phyloP scores from a whole-genome alignment of 2,797 vertebrate genomes.

The Danionella dracula region DNA sequence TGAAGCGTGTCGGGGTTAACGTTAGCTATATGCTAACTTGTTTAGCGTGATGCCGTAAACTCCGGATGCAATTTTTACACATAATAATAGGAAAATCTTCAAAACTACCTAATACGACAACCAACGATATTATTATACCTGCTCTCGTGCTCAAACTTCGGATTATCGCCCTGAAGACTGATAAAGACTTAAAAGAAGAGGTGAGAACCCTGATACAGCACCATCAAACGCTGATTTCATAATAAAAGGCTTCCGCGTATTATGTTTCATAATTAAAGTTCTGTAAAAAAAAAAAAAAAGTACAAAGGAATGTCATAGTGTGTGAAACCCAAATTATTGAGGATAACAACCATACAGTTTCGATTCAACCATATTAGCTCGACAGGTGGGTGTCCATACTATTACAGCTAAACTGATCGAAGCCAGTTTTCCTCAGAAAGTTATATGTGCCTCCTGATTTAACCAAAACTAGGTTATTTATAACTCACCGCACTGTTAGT shows the following conservation, averaged over 20 bases:
- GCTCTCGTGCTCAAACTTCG: background rate
- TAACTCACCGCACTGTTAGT: no score
- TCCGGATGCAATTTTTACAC: background rate
- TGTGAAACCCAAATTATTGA: no score
- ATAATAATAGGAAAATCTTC: background rate
- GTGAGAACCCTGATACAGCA: no score
- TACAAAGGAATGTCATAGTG: no score
- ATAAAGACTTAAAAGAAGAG: background rate
- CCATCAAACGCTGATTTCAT: conserved; percentile 1
- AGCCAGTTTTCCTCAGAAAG: no score
- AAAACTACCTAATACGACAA: background rate
- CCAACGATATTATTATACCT: background rate
- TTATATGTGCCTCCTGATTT: no score
- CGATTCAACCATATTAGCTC: no score
- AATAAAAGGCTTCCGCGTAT: background rate
- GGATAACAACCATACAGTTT: no score
- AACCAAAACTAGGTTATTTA: no score
- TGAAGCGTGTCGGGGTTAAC: conserved; percentile 15
- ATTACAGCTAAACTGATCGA: no score
- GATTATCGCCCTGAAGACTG: background rate
- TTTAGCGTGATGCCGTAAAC: background rate
- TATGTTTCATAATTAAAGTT: background rate
- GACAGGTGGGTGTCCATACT: no score
- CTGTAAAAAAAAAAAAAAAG: background rate
- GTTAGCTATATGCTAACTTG: conserved; percentile 20